phyloP scores from a whole-genome alignment of 2,888 invertebrate species.

The Periphyllus acericola region DNA sequence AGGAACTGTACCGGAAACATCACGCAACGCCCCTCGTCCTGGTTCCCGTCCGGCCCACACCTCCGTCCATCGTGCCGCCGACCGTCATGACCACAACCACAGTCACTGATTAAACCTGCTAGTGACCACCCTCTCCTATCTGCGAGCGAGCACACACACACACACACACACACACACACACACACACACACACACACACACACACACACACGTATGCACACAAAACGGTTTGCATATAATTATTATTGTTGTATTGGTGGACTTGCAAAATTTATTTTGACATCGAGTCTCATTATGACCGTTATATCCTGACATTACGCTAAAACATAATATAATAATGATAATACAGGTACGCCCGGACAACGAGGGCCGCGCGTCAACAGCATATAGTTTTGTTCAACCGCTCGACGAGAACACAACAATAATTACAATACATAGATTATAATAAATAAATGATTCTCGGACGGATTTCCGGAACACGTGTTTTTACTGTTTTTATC shows the following conservation, averaged over 20 bases:
- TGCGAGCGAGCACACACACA: background rate
- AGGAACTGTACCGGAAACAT: slow-evolving; percentile 59
- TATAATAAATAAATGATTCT: background rate
- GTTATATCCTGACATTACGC: background rate
- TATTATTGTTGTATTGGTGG: slow-evolving; percentile 14
- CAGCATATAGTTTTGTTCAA: background rate
- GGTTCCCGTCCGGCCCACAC: background rate
- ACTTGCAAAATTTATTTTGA: slow-evolving; percentile 38
- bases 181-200: too few relatives aligned
- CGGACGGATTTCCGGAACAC: background rate
- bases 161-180: too few relatives aligned
- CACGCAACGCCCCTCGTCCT: slow-evolving; percentile 38
- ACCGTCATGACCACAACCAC: slow-evolving; percentile 44
- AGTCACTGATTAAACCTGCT: slow-evolving; percentile 57
- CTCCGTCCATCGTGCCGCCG: background rate
- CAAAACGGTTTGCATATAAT: slow-evolving; percentile 24
- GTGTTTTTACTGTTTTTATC: background rate
- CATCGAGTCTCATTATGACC: slow-evolving; percentile 1
- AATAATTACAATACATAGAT: too few relatives aligned
- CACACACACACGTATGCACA: background rate
- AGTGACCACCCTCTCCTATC: slow-evolving; percentile 25
- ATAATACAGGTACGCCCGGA: background rate
- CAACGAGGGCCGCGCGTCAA: background rate
- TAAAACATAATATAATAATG: background rate
- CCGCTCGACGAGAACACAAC: background rate